Base-by-base conservation (phyloP, 2,888 invertebrate species). In the Petrophora chlorosata region DNA sequence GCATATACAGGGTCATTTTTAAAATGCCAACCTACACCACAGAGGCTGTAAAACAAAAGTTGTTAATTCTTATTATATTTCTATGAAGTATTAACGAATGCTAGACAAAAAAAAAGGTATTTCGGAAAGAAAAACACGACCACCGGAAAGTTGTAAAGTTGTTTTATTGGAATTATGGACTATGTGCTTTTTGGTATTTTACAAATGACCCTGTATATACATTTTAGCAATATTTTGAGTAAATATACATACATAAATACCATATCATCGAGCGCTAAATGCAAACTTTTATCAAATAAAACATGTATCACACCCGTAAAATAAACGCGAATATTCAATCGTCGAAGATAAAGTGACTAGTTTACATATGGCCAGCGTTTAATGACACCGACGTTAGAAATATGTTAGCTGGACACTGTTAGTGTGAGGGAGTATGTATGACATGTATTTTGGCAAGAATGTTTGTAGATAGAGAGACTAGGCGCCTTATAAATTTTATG, bases 391-490 rank as follows among this genome's bases (percentile, higher is more conserved):
- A 25, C 10, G 10, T 9, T 9, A 25, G 25, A 25, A 25, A 25
- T 10, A 10, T 3, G 30, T 56, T 53, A 45, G 52, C 30, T 43
- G 41, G 42, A 49, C 46, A 54, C 42, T 65, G 55, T 30, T 54
- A 69, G 66, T 51, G 48, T 64, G 40, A 52, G 28, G 22, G 49
- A 59, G 59, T 56, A 38, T 48, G 53, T 68, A 68, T 76, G 73
- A 79, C 73, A 78, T 70, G 68, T 70, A 67, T 68, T 70, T 71
- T 80, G 87, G 86, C 87, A 87, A 87, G 85, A 84, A 71, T 67
- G 53, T 49, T 48, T 54, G 41, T 36, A 42, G 51, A 47, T 83
- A 86, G 85, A 85, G 86, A 86, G 85, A 79, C 76, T 50, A 62
- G 67, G 61, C 68, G 69, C 67, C 67, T 59, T 63, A 53, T 53